These are phyloP conservation scores for Sycophaga agraensis DNA, from an alignment of 1,140 invertebrate species.

Conservation along the genomic window DNA sequence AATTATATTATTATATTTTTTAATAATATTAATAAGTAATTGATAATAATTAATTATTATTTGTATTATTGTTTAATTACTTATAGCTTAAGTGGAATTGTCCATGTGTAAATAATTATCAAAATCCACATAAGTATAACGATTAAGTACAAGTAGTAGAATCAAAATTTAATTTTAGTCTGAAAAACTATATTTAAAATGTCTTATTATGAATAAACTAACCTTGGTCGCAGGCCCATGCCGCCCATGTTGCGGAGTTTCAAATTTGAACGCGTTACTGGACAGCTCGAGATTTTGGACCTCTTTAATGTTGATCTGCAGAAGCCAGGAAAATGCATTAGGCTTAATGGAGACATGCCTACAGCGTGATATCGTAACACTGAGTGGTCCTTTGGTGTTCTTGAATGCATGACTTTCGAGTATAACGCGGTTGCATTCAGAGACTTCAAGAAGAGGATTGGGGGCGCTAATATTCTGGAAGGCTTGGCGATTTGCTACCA, in stretches of 20 bases:
- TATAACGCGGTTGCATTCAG: constrained; percentile 57
- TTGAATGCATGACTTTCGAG: constrained; percentile 62
- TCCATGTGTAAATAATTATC: too few species aligned
- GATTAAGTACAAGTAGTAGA: too few species aligned
- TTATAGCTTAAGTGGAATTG: too few species aligned
- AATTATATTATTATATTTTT: not conserved
- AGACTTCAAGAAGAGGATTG: constrained; percentile 59
- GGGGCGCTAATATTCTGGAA: constrained; percentile 59
- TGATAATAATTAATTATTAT: too few species aligned
- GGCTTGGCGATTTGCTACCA: constrained; percentile 58
- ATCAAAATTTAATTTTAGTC: too few species aligned
- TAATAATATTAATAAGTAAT: too few species aligned
- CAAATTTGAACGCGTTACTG: constrained; percentile 65
- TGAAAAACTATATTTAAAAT: not conserved
- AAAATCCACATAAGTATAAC: too few species aligned
- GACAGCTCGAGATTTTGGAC: constrained; percentile 60
- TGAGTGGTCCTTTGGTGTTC: constrained; percentile 62
- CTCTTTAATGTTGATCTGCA: constrained; percentile 62
- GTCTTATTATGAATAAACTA: too few species aligned
- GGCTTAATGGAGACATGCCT: constrained; percentile 62
- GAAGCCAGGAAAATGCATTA: constrained; percentile 66
- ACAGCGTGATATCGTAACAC: constrained; percentile 61
- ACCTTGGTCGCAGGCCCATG: constrained; percentile 65
- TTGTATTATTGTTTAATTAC: too few species aligned
- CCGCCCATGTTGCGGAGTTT: constrained; percentile 56